These are phyloP conservation scores for Calliphora vomitoria DNA, from an alignment of 2,888 invertebrate species.

Conservation along the genomic window DNA sequence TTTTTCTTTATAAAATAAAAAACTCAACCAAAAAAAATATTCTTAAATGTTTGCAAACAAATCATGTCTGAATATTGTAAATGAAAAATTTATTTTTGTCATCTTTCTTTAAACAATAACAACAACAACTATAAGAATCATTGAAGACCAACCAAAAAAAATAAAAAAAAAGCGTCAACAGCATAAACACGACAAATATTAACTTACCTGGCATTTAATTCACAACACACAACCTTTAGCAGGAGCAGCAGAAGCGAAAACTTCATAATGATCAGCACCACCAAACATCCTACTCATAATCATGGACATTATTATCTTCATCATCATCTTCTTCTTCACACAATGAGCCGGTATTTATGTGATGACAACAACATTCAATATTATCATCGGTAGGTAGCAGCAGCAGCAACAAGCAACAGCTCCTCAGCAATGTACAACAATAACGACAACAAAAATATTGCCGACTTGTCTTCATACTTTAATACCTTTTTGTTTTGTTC, in stretches of 20 bases:
- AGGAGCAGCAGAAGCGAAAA: constrained; percentile 72
- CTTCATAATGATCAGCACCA: constrained; percentile 75
- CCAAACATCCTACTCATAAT: constrained; percentile 5
- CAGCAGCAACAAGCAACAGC: constrained; percentile 43
- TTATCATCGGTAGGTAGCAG: constrained; percentile 62
- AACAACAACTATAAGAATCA: neutral
- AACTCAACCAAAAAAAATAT: constrained; percentile 21
- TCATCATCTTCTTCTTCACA: constrained; percentile 57
- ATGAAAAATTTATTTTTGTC: constrained; percentile 73
- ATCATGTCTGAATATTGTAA: constrained; percentile 73
- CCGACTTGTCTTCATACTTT: constrained; percentile 71
- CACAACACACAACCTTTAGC: constrained; percentile 67
- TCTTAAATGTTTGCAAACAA: constrained; percentile 72
- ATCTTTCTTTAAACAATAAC: constrained; percentile 51
- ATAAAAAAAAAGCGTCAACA: constrained; percentile 66
- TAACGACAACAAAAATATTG: constrained; percentile 62
- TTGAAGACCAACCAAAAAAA: neutral
- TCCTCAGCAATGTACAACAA: constrained; percentile 44
- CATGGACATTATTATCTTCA: neutral
- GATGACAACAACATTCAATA: constrained; percentile 73
- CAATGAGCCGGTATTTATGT: constrained; percentile 72
- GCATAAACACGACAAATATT: constrained; percentile 70
- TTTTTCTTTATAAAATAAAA: constrained; percentile 41
- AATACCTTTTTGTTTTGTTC: constrained; percentile 52
- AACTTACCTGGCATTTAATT: constrained; percentile 75